A percentile compares a stretch with the other conserved stretches of the same genome.
Evolutionary conservation across 2,888 invertebrate species (phyloP).

Genomic region (Cinara cedri): DNA sequence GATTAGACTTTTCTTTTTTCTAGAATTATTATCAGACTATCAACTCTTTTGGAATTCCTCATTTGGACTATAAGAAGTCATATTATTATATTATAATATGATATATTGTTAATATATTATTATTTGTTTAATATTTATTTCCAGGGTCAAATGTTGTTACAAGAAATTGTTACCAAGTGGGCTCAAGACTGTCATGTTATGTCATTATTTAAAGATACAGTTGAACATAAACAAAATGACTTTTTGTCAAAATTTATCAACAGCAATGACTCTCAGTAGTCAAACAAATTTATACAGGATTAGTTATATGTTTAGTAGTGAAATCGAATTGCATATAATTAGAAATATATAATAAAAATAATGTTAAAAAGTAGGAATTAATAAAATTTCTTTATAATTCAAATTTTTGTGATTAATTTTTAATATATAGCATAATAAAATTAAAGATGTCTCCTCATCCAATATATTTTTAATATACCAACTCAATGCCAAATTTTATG

Average conservation of each 20-base stretch:
- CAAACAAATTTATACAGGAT: not conserved
- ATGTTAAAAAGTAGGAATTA: not conserved
- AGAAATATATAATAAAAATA: not conserved
- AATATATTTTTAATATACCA: no score
- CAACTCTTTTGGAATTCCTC: no score
- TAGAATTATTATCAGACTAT: no score
- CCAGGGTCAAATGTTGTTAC: conserved; percentile 93
- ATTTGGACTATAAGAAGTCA: no score
- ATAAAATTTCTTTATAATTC: not conserved
- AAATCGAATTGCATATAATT: not conserved
- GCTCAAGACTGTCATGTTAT: conserved; percentile 89
- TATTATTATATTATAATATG: no score
- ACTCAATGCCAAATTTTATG: no score
- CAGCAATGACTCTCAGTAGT: conserved; percentile 48
- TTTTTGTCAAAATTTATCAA: conserved; percentile 87
- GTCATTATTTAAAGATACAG: conserved; percentile 84
- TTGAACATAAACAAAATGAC: conserved; percentile 84
- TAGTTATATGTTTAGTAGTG: conserved; percentile 7
- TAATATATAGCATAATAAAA: no score
- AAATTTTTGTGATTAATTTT: not conserved
- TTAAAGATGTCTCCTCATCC: no score
- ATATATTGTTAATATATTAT: not conserved
- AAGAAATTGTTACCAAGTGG: conserved; percentile 85
- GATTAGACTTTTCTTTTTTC: no score
- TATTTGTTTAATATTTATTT: conserved; percentile 60